Base-by-base conservation (phyloP, 2,113 vertebrate genomes). In the Penelope pileata region DNA sequence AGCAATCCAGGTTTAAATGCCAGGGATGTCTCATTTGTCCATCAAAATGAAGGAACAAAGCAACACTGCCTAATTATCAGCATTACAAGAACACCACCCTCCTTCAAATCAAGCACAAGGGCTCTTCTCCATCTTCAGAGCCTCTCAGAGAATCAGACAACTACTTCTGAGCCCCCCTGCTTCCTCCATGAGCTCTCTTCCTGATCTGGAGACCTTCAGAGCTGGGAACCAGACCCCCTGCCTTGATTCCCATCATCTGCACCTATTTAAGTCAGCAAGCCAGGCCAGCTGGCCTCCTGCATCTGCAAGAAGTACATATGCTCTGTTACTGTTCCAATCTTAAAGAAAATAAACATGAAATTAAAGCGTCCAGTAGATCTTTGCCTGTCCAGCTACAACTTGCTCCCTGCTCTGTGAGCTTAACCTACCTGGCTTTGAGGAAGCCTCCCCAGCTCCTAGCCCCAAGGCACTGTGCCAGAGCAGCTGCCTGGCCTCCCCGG, bases 201-300 rank as follows among this genome's bases (percentile, higher is more conserved):
- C 62, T 69, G 68, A 66, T 83, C 85, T 87, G 72, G 82, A 73
- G 91, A 87, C 59, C 45, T 80, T 80, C 82, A 94, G 70, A 77
- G 78, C 72, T 93, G 92, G 90, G 90, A 95, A 90, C 64, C 1
- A 4, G 85, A 93, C 95, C 75, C 95, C 92, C 96, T 90, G 90
- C 88, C 75, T 93, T 38, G 82, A 77, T 90, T 96, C 90, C 88
- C 92, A 90, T 91, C 85, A 66, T 96, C 95, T 45, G 82, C 58
- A 83, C 75, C 4, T 13, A 86, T 88, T 88, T 88, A 29, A 45
- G 82, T 83, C 3, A 88, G 72, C 58, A 45, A 62, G 40, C n/a
- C 79, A 64, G 85, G 79, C 75, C 95, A 94, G 82, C 78, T 90
- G 95, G 75, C 78, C 0, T 34, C 45, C 77, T 85, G 67, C 63